Percentiles rank a stretch among this genome's conserved stretches.
These are phyloP conservation scores for Tiliqua scincoides DNA, from an alignment of 2,113 vertebrate species.

Conservation along the genomic window DNA sequence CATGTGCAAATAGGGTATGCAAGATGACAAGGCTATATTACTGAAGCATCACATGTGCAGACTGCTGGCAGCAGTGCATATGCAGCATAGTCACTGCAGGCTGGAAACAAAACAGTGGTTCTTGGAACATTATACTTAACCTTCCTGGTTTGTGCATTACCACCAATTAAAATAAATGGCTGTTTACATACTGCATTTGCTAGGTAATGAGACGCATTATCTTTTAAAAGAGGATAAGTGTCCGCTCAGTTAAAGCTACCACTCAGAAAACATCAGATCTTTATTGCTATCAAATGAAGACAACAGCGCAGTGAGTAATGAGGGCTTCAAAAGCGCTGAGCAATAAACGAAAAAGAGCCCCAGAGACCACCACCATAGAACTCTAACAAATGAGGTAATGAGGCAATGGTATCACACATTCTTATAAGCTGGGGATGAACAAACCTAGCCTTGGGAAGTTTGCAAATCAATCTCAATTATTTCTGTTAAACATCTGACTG, in stretches of 20 bases:
- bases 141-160: constrained; percentile 1
- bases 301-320: constrained; percentile 12
- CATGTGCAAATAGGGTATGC: neutral
- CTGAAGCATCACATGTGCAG: neutral
- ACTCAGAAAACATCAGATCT: constrained; percentile 25
- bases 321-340: constrained; percentile 21
- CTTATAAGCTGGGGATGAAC: constrained; percentile 5
- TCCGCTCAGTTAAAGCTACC: constrained; percentile 17
- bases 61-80: neutral
- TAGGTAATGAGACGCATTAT: constrained; percentile 18
- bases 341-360: neutral
- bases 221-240: constrained; percentile 9
- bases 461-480: constrained; percentile 19
- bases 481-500: neutral
- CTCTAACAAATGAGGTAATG: neutral
- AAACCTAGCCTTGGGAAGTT: constrained; percentile 9
- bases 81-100: neutral
- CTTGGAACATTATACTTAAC: neutral
- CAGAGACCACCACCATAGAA: constrained; percentile 14
- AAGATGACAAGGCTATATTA: neutral
- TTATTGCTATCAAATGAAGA: accelerated
- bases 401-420: neutral
- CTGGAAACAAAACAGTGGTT: neutral
- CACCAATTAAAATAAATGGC: constrained; percentile 24
- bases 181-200: constrained; percentile 16